Evolutionary conservation across 2,797 vertebrate species (phyloP), one percentile per base, ranked within the genome.

Genomic region (Lutjanus campechanus): DNA sequence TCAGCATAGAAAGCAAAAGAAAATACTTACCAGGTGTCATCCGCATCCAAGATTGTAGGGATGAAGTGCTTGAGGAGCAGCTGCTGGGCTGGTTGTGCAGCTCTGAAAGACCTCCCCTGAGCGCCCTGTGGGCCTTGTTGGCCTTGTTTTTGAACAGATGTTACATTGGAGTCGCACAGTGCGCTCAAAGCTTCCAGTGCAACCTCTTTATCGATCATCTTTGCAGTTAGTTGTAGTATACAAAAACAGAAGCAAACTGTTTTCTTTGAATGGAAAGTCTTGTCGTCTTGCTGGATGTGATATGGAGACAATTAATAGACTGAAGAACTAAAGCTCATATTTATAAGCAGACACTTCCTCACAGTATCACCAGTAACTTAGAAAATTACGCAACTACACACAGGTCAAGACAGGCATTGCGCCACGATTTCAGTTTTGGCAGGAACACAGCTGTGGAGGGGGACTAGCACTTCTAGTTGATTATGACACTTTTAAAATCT

Each of bases 11-110:
- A 36, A 2, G 29, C 29, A 36, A 36, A 36, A 5, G 5, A 36
- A 36, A 36, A 36, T 36, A 36, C 29, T 77, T 56, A 77, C 60
- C 20, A 19, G 60, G 4, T 43, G 56, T 51, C 53, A 50, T 77
- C 68, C 51, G 8, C 76, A 50, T 51, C 4, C 47, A 49, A 1
- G 0, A 71, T 0, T 7, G 46, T 8, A 17, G 11, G 1, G 62
- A 77, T 41, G 53, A 77, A 44, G 3, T 41, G 0, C 1, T 43
- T 64, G 36, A 58, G n/a, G 54, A 2, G 5, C 43, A 77, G 75
- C 13, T 11, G 19, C 44, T 59, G 29, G 29, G 5, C 2, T 7
- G 16, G 6, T 43, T 17, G 16, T 11, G 9, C 44, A 10, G 44
- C 20, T 47, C 8, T 19, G 16, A 7, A 1, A 8, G 15, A 50